These are phyloP conservation scores for Oscarella lobularis DNA, from an alignment of 37 sponge, comb jelly and placozoan genomes.

Conservation along the genomic window DNA sequence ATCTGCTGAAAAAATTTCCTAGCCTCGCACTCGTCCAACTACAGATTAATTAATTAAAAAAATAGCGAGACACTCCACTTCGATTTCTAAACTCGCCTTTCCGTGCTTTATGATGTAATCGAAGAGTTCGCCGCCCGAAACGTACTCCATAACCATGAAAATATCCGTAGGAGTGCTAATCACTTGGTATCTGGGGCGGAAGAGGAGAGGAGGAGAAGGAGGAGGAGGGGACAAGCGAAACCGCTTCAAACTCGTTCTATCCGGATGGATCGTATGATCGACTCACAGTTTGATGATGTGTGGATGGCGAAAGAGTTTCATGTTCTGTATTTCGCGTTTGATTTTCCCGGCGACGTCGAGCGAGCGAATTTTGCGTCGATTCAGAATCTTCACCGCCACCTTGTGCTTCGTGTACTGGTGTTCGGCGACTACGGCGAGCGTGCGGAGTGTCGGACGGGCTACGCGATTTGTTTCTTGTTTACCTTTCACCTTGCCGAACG, in stretches of 20 bases:
- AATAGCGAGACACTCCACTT: not conserved
- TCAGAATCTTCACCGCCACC: slow-evolving; percentile 92
- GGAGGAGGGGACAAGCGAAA: not conserved
- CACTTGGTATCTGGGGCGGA: slow-evolving; percentile 59
- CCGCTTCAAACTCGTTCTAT: not conserved
- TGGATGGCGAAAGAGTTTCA: slow-evolving; percentile 89
- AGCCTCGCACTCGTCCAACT: slow-evolving; percentile 47
- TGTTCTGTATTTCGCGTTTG: slow-evolving; percentile 70
- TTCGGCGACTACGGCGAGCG: slow-evolving; percentile 31
- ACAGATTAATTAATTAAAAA: not conserved
- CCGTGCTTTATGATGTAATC: slow-evolving; percentile 87
- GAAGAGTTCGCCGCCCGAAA: slow-evolving; percentile 91
- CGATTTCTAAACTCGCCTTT: slow-evolving; percentile 20
- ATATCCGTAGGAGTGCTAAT: slow-evolving; percentile 90
- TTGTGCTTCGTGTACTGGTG: slow-evolving; percentile 87
- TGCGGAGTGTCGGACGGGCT: not conserved
- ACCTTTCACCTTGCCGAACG: slow-evolving; percentile 40
- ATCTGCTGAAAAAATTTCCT: slow-evolving; percentile 90
- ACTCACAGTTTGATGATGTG: slow-evolving; percentile 89
- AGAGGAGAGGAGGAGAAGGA: not conserved
- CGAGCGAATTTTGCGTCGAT: slow-evolving; percentile 65
- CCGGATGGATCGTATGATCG: not conserved
- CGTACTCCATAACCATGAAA: slow-evolving; percentile 96
- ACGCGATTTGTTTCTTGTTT: slow-evolving; percentile 4
- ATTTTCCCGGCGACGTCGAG: slow-evolving; percentile 38